These are phyloP conservation scores for Muntiacus reevesi DNA, from an alignment of 2,113 vertebrate genomes.

Conservation along the genomic window DNA sequence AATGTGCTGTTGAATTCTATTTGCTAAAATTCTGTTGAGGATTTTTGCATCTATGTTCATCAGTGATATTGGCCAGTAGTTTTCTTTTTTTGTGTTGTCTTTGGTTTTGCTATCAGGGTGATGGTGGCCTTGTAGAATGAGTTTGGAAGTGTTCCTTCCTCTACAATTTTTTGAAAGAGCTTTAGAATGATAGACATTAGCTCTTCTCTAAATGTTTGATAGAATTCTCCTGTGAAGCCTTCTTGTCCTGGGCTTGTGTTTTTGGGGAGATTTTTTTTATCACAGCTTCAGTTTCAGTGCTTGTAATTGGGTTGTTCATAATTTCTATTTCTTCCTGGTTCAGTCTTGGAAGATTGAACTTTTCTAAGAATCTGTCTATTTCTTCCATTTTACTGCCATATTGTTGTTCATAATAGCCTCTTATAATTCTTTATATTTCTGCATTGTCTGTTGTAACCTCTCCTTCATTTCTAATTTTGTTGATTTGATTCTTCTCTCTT, in stretches of 20 bases:
- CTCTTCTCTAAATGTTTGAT: neutral
- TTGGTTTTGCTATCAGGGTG: neutral
- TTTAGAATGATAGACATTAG: neutral
- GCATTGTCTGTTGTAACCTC: neutral
- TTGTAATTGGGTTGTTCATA: neutral
- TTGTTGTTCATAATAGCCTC: neutral
- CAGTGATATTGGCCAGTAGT: neutral
- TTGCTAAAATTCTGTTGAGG: neutral
- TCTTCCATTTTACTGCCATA: neutral
- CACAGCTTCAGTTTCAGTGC: neutral
- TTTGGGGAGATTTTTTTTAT: neutral
- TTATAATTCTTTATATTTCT: neutral
- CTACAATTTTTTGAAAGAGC: neutral
- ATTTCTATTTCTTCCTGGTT: neutral
- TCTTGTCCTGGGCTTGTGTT: neutral
- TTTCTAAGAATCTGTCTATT: neutral
- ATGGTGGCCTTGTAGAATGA: neutral
- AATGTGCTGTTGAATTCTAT: neutral
- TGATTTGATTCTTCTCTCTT: neutral
- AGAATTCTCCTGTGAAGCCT: neutral
- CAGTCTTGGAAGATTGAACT: neutral
- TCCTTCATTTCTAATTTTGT: neutral
- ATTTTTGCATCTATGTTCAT: neutral
- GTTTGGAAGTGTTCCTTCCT: neutral
- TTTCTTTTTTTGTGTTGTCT: neutral